Percentiles rank a stretch among this genome's conserved stretches.
These are phyloP conservation scores for Tokudaia muenninki DNA, from an alignment of 2,797 vertebrate species.

Conservation along the genomic window DNA sequence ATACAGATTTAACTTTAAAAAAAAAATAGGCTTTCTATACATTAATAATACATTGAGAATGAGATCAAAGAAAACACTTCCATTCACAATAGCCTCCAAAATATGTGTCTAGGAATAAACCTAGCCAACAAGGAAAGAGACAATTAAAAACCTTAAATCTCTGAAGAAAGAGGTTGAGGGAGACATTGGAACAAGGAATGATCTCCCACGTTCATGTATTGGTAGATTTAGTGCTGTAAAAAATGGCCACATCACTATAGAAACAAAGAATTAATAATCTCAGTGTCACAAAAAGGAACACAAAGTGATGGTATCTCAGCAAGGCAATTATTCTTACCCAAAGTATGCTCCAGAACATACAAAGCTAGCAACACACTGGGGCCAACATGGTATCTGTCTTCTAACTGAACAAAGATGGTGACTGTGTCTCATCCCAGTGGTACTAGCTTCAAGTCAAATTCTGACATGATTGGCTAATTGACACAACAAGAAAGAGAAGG, in stretches of 20 bases:
- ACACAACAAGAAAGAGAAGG: not conserved
- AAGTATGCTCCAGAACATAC: not conserved
- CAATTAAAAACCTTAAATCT: not conserved
- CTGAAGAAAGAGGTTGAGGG: not conserved
- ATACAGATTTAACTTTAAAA: not conserved
- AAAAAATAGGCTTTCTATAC: not conserved
- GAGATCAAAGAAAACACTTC: not conserved
- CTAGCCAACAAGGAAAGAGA: no score
- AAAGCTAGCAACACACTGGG: not conserved
- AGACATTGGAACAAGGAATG: not conserved
- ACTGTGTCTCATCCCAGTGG: not conserved
- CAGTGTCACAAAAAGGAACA: not conserved
- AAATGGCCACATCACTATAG: not conserved
- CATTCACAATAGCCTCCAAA: not conserved
- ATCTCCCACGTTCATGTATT: not conserved
- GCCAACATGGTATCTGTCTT: not conserved
- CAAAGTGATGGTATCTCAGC: not conserved
- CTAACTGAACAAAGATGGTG: not conserved
- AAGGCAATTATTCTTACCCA: not conserved
- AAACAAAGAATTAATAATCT: not conserved
- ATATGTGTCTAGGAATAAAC: not conserved
- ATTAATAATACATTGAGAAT: not conserved
- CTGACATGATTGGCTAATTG: not conserved
- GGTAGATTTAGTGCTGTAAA: not conserved
- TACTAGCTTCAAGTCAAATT: not conserved